Evolutionary conservation across 2,113 vertebrate species (phyloP).

Genomic region (Daphoenositta chrysoptera): DNA sequence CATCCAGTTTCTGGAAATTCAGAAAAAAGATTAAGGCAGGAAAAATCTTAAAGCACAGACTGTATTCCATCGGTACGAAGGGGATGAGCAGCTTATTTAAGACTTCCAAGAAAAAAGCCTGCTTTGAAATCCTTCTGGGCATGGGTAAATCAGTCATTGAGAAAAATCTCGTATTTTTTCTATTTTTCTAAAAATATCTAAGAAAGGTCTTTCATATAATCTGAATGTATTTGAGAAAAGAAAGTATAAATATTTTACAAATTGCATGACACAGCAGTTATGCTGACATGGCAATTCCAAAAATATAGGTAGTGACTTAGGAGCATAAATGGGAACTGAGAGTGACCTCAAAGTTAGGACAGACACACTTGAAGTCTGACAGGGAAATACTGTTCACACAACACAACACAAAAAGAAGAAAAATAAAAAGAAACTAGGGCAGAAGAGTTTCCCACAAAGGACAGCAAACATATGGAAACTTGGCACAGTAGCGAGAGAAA

Average conservation of each 20-base stretch:
- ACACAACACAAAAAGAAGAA: neutral
- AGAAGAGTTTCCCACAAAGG: conserved; percentile 24
- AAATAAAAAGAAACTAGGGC: neutral
- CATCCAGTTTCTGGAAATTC: neutral
- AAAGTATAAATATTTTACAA: neutral
- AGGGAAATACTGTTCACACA: neutral
- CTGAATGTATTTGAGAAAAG: neutral
- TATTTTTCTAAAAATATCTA: neutral
- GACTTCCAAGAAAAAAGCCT: neutral
- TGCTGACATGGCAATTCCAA: neutral
- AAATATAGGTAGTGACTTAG: neutral
- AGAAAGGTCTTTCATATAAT: neutral
- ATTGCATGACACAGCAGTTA: neutral
- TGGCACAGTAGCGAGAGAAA: neutral
- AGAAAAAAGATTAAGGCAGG: neutral
- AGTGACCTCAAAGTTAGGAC: neutral
- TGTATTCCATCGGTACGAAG: neutral
- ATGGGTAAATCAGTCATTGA: neutral
- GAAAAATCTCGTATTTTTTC: neutral
- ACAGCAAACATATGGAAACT: conserved; percentile 33
- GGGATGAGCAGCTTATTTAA: neutral
- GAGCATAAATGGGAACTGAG: neutral
- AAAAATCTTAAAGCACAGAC: neutral
- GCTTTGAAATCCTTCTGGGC: neutral
- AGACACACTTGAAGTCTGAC: neutral